Base-by-base conservation (phyloP, 2,888 invertebrate genomes). In the Apamea epomidion region DNA sequence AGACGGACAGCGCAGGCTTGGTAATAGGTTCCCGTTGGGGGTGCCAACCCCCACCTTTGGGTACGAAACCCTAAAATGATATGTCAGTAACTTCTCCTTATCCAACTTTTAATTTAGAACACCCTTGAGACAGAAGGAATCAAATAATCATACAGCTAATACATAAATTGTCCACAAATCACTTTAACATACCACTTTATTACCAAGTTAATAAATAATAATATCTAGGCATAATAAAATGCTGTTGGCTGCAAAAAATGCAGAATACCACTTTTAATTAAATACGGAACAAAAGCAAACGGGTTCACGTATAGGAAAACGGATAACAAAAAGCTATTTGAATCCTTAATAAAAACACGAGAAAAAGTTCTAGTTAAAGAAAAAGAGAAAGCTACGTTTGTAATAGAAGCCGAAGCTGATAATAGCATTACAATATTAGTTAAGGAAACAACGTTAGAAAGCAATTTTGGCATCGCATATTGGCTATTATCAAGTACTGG, bases 391-490 rank as follows among this genome's bases (percentile, higher is more conserved):
- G 81, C 86, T 88, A 89, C 91, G 90, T 86, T 83, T 85, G 85
- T 92, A 92, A 92, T 92, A 92, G 91, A 91, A 93, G 93, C 91
- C 90, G 92, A 92, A 93, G 93, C 92, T 90, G 92, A 92, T 96
- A 96, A 97, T 95, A 91, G 92, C 88, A 94, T 96, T 96, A 89
- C 93, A 91, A 93, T 96, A 95, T 95, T 96, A 96, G 95, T 96
- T 95, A 93, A 92, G 95, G 93, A 96, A 97, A 97, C 94, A 94
- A 94, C 92, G 95, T 97, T 97, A 97, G 91, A 94, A 96, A 95
- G 96, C 97, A 97, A 97, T 97, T 97, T 96, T 92, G 96, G 96
- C 94, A 92, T 94, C 96, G 94, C 95, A 96, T 97, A 97, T 97
- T 97, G 97, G 91, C 96, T 96, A 96, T 97, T 96, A 97, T 93